Conservation (phyloP, 1,140 invertebrate species). For the Bombus pascuorum region DNA sequence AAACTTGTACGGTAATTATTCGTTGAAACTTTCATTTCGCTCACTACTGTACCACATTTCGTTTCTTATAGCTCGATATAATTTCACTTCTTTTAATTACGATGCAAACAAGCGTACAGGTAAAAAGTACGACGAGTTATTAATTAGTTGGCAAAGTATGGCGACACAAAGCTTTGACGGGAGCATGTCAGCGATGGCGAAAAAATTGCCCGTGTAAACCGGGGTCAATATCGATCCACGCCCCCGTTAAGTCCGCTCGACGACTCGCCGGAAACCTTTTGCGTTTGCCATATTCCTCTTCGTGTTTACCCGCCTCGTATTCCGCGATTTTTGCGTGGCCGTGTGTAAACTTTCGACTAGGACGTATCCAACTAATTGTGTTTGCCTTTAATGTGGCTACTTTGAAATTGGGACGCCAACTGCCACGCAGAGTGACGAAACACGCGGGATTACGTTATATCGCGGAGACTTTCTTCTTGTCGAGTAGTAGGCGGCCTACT, state of each 20-base stretch:
- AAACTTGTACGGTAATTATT: no score
- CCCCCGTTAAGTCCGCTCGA: neutral
- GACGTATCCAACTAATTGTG: neutral
- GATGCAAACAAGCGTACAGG: no score
- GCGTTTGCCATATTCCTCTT: slow-evolving; percentile 7
- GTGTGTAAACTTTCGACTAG: neutral
- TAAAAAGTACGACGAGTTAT: no score
- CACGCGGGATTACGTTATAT: neutral
- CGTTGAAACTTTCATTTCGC: no score
- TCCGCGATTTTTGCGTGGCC: neutral
- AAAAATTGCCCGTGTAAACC: neutral
- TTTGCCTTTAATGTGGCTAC: slow-evolving; percentile 3
- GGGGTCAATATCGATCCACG: slow-evolving; percentile 14
- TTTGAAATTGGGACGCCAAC: neutral
- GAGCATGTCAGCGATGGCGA: neutral
- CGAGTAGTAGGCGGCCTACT: no score
- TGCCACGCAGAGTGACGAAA: neutral
- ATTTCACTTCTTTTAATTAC: no score
- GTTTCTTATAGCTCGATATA: no score
- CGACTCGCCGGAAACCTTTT: neutral
- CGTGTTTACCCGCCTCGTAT: neutral
- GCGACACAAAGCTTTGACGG: neutral
- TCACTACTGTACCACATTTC: no score
- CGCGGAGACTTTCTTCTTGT: neutral
- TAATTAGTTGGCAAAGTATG: neutral